These are phyloP conservation scores for Troides oblongomaculatus DNA, from an alignment of 2,888 invertebrate genomes.

Conservation along the genomic window DNA sequence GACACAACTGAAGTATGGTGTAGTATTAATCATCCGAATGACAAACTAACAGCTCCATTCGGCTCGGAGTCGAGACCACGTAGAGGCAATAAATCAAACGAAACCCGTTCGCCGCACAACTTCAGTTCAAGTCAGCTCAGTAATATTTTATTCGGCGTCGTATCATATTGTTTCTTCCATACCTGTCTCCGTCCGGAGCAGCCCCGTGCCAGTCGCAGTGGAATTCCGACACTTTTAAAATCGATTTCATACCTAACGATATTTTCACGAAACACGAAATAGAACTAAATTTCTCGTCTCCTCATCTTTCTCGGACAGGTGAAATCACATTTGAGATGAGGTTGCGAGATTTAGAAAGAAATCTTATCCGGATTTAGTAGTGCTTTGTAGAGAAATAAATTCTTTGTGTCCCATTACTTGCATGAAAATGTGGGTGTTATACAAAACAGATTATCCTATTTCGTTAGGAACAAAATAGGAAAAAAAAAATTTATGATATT, in stretches of 20 bases:
- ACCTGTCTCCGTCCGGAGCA: constrained; percentile 36
- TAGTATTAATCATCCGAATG: constrained; percentile 57
- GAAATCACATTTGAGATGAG: constrained; percentile 25
- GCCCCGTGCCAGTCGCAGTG: constrained; percentile 45
- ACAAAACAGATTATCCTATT: too few relatives aligned
- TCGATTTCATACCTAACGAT: constrained; percentile 40
- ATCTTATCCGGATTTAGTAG: not conserved
- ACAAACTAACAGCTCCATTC: constrained; percentile 58
- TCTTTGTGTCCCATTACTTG: not conserved
- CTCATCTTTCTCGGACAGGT: constrained; percentile 31
- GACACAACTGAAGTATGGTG: constrained; percentile 34
- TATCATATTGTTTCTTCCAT: constrained; percentile 42
- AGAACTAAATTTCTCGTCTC: constrained; percentile 29
- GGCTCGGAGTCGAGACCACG: constrained; percentile 45
- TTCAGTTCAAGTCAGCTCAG: constrained; percentile 27
- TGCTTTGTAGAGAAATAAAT: not conserved
- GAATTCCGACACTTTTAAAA: constrained; percentile 42
- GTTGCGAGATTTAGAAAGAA: constrained; percentile 12
- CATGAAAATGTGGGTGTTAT: too few relatives aligned
- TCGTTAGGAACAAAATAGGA: too few relatives aligned
- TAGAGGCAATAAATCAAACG: constrained; percentile 54
- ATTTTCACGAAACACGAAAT: constrained; percentile 27
- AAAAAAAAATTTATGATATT: too few relatives aligned
- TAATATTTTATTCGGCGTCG: constrained; percentile 51
- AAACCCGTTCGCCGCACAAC: constrained; percentile 26